phyloP scores from a whole-genome alignment of 64 coral and sea anemone genomes.

The Actinia equina region DNA sequence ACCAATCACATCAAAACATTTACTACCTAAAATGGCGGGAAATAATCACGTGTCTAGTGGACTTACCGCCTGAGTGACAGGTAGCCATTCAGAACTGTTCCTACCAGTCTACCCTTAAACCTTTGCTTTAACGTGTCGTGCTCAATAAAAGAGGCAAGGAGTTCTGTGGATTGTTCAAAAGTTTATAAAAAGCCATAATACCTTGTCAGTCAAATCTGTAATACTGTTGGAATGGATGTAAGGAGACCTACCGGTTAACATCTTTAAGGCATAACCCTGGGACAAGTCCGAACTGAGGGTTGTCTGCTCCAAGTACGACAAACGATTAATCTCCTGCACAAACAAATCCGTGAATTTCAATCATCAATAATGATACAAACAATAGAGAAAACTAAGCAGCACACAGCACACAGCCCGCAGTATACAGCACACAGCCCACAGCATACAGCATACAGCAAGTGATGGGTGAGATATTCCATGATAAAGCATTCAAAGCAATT shows the following conservation, averaged over 20 bases:
- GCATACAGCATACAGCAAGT: too few relatives aligned
- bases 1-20: background rate
- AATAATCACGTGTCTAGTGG: background rate
- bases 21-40: background rate
- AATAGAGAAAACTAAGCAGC: background rate
- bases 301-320: slow-evolving; percentile 84
- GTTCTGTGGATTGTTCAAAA: slow-evolving; percentile 42
- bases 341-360: background rate
- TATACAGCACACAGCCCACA: too few relatives aligned
- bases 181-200: background rate
- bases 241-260: slow-evolving; percentile 71
- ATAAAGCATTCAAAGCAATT: too few relatives aligned
- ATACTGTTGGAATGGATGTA: too few relatives aligned
- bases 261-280: slow-evolving; percentile 94
- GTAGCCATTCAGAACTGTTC: slow-evolving; percentile 94
- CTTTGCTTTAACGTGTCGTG: slow-evolving; percentile 94
- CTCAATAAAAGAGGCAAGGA: slow-evolving; percentile 90
- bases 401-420: too few relatives aligned
- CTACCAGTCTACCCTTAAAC: slow-evolving; percentile 96
- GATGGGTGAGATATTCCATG: too few relatives aligned
- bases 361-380: too few relatives aligned
- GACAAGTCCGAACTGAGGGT: slow-evolving; percentile 98
- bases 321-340: slow-evolving; percentile 82
- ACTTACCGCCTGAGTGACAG: slow-evolving; percentile 86
- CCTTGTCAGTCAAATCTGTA: background rate